Conservation (phyloP, 1,140 invertebrate genomes). For the Bombus superbus region DNA sequence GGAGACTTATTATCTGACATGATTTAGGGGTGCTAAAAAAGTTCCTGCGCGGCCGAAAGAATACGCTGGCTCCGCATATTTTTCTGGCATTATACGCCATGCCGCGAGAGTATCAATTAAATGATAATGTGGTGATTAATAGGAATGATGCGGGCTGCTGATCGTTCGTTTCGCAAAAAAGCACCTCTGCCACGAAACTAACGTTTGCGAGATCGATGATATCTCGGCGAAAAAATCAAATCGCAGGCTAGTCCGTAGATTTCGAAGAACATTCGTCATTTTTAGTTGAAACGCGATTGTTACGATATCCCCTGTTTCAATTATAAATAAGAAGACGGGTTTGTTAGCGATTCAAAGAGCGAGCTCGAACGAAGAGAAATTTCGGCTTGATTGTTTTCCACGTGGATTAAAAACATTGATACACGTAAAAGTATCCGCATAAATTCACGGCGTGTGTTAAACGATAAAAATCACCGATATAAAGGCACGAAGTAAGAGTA, state of each 20-base stretch:
- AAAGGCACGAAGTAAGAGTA: no score
- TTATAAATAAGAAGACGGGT: not conserved
- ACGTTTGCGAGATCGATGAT: not conserved
- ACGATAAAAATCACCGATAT: no score
- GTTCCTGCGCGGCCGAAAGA: not conserved
- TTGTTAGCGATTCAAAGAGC: not conserved
- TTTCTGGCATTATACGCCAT: constrained; percentile 11
- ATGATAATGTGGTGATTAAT: constrained; percentile 50
- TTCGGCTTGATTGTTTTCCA: not conserved
- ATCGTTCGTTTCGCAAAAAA: constrained; percentile 20
- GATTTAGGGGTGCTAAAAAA: constrained; percentile 58
- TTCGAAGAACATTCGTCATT: not conserved
- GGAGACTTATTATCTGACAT: constrained; percentile 67
- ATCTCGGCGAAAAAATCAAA: not conserved
- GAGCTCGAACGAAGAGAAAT: not conserved
- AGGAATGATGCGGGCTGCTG: constrained; percentile 9
- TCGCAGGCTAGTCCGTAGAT: not conserved
- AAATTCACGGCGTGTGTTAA: no score
- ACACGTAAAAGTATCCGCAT: no score
- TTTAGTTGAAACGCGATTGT: not conserved
- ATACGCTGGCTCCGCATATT: constrained; percentile 37
- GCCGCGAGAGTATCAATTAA: constrained; percentile 49
- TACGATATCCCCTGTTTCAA: not conserved
- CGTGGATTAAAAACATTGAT: no score
- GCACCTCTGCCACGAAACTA: not conserved